Conservation (phyloP, 2,888 invertebrate genomes). For the Perdita meconis region DNA sequence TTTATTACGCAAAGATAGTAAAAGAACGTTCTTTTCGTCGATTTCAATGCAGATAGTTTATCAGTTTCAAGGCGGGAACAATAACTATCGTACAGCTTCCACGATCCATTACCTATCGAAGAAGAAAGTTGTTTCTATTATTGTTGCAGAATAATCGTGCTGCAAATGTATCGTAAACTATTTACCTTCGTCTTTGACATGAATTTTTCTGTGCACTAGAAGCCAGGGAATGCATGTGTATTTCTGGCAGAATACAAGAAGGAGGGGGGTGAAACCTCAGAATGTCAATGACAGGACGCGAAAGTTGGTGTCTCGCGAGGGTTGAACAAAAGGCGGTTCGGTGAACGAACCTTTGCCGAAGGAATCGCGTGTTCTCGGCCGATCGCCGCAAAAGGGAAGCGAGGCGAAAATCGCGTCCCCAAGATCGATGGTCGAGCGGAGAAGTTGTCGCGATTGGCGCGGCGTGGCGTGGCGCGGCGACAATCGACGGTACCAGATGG, state of each 20-base stretch:
- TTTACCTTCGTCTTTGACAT: too few species aligned
- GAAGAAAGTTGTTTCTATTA: too few species aligned
- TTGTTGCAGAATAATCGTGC: too few species aligned
- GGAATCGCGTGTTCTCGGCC: conserved; percentile 59
- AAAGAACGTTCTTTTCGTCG: conserved; percentile 10
- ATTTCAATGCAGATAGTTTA: not conserved
- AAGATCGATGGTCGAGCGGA: conserved; percentile 10
- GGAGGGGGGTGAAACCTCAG: not conserved
- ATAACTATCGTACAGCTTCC: too few species aligned
- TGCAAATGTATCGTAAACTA: too few species aligned
- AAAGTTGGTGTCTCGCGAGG: not conserved
- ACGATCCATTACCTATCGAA: too few species aligned
- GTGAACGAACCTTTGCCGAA: conserved; percentile 42
- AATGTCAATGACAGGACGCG: not conserved
- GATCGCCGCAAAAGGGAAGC: conserved; percentile 15
- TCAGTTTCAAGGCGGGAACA: too few species aligned
- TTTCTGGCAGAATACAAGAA: too few species aligned
- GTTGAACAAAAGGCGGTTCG: conserved; percentile 32
- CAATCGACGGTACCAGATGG: conserved; percentile 73
- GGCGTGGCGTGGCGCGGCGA: too few species aligned
- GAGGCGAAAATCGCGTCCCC: conserved; percentile 33
- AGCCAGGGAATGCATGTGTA: too few species aligned
- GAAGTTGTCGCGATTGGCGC: conserved; percentile 78
- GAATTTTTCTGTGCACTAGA: too few species aligned
- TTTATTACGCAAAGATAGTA: conserved; percentile 30